Base-by-base conservation (phyloP, 2,113 vertebrate genomes). In the Coregonus clupeaformis region DNA sequence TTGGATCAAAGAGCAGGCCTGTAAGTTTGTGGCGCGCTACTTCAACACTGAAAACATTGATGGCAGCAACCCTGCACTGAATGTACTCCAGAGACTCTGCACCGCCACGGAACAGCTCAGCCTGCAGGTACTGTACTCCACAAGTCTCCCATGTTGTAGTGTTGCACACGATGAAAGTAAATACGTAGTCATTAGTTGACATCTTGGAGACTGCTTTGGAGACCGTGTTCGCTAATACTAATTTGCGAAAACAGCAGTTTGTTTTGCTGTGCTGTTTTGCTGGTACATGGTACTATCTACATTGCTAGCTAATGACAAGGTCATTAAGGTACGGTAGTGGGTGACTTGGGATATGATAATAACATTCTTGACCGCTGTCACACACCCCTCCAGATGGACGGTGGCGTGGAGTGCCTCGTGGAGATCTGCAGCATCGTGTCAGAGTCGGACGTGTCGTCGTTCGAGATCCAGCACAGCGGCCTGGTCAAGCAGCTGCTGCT, bases 61-160 rank as follows among this genome's bases (percentile, higher is more conserved):
- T 66, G 94, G 96, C 89, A 99, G 94, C 89, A 99, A 98, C 91
- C 98, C 97, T 83, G 97, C 97, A 66, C 89, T 99, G 91, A 99
- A 99, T 77, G 98, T 99, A 78, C 95, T 99, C 87, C 98, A 99
- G 93, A 98, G 98, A 95, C 97, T 99, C 91, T 99, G 98, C 94
- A 95, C 95, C 89, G 97, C 98, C 82, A 98, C 98, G 5, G 96
- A 99, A 94, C 97, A 98, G 89, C 97, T 99, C 87, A 95, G 91
- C 93, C 93, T 98, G 85, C 97, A 99, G 97, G 98, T 99, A 89
- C 55, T 67, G 12, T 2, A 1, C 42, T 68, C 60, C 29, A 14
- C 57, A 52, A 14, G 14, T 25, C 20, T 30, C 22, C 30, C n/a
- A 24, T 2, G 9, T 42, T 42, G 36, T 42, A 42, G 36, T 42